These are phyloP conservation scores for Pyrrhia umbra DNA, from an alignment of 2,888 invertebrate species.

Conservation along the genomic window DNA sequence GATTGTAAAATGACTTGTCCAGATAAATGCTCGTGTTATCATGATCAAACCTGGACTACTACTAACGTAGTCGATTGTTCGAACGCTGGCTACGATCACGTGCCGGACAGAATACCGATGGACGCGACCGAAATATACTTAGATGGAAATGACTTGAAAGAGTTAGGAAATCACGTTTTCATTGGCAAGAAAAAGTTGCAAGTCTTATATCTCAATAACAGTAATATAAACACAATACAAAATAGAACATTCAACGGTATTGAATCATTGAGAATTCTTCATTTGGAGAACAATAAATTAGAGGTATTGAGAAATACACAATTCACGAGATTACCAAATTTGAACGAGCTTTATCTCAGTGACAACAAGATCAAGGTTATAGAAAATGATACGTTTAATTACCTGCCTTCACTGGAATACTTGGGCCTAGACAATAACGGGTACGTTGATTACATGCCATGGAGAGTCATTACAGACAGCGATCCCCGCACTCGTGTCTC, in stretches of 20 bases:
- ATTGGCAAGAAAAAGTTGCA: constrained; percentile 95
- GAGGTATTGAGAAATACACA: constrained; percentile 93
- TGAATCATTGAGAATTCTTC: constrained; percentile 92
- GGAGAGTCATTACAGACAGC: constrained; percentile 92
- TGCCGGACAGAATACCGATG: constrained; percentile 96
- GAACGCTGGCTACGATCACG: constrained; percentile 92
- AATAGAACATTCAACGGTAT: constrained; percentile 96
- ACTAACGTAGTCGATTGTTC: constrained; percentile 95
- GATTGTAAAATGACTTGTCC: constrained; percentile 98
- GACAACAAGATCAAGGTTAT: constrained; percentile 94
- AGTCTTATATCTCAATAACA: constrained; percentile 94
- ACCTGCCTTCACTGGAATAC: constrained; percentile 93
- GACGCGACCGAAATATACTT: constrained; percentile 96
- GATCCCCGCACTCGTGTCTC: constrained; percentile 92
- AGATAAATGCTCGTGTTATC: constrained; percentile 95
- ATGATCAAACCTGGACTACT: constrained; percentile 96
- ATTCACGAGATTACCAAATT: constrained; percentile 93
- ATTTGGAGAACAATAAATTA: constrained; percentile 94
- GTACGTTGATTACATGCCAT: constrained; percentile 94
- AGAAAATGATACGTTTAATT: constrained; percentile 94
- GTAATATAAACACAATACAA: constrained; percentile 93
- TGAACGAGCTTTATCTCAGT: constrained; percentile 94
- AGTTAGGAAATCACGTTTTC: constrained; percentile 95
- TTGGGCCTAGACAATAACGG: constrained; percentile 94
- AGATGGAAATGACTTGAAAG: constrained; percentile 94